phyloP scores from a whole-genome alignment of 2,113 vertebrate genomes.

The Corythornis cristatus region DNA sequence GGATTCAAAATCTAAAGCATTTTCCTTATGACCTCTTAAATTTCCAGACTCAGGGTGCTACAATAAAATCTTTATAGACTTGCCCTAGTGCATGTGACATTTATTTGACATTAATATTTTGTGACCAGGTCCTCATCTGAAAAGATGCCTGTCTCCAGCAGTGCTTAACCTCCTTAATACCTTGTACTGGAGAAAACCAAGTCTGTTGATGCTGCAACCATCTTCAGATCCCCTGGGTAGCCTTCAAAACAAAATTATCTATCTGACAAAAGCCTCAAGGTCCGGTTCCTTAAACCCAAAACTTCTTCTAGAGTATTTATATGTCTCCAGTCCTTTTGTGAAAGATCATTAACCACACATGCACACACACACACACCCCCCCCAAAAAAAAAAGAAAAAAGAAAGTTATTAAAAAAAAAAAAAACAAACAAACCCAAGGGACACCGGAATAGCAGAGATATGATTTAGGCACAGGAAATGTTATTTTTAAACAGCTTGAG shows the following conservation, averaged over 20 bases:
- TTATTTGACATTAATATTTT: not conserved
- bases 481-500: conserved; percentile 56
- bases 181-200: not conserved
- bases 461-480: conserved; percentile 16
- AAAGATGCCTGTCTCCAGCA: not conserved
- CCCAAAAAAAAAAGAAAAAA: not conserved
- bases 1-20: not conserved
- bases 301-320: not conserved
- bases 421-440: not conserved
- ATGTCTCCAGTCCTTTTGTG: not conserved
- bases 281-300: not conserved
- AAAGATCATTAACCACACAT: not conserved
- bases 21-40: not conserved
- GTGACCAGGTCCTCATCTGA: not conserved
- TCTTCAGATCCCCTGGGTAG: not conserved
- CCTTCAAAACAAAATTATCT: not conserved
- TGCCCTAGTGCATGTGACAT: not conserved
- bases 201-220: not conserved
- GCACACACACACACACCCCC: too few species aligned
- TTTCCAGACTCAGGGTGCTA: not conserved
- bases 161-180: not conserved
- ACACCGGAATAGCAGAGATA: not conserved
- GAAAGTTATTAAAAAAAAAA: not conserved
- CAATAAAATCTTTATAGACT: not conserved
- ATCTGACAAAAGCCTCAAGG: not conserved